These are phyloP conservation scores for Automeris io DNA, from an alignment of 2,888 invertebrate genomes.

Conservation along the genomic window DNA sequence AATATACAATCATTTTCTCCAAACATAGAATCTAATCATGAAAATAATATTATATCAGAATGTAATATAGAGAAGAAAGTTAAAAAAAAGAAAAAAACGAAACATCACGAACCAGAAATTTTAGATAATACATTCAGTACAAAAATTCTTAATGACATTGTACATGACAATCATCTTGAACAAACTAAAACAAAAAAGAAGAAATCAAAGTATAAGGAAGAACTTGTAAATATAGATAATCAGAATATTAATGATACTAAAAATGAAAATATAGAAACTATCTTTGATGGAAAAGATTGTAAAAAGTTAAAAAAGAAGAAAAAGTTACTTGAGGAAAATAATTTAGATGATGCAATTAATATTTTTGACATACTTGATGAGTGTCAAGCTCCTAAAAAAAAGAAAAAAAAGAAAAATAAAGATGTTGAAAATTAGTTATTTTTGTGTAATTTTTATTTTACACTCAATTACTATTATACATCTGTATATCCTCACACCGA, in stretches of 20 bases:
- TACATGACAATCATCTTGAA: conserved; percentile 1
- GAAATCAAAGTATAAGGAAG: neutral
- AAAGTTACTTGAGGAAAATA: conserved; percentile 14
- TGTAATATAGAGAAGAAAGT: neutral
- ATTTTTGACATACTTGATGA: conserved; percentile 13
- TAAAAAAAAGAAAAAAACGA: conserved; percentile 10
- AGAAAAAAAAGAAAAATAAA: conserved; percentile 53
- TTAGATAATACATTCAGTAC: neutral
- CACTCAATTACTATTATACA: neutral
- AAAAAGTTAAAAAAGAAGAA: conserved; percentile 27
- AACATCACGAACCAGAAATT: conserved; percentile 11
- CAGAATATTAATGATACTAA: conserved; percentile 5
- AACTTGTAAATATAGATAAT: neutral
- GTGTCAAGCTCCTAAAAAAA: conserved; percentile 44
- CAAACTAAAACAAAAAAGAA: conserved; percentile 3
- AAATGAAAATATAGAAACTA: conserved; percentile 2
- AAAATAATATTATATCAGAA: neutral
- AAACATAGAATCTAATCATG: neutral
- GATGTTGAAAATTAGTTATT: conserved; percentile 8
- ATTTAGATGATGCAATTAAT: conserved; percentile 8
- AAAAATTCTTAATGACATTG: conserved; percentile 4
- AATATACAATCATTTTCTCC: neutral
- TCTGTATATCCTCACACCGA: no score
- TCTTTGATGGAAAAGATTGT: conserved; percentile 18
- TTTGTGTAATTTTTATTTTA: neutral